A percentile compares a stretch with the other conserved stretches of the same genome.
These are phyloP conservation scores for Aegotheles bennettii DNA, from an alignment of 2,113 vertebrate species.

Conservation along the genomic window DNA sequence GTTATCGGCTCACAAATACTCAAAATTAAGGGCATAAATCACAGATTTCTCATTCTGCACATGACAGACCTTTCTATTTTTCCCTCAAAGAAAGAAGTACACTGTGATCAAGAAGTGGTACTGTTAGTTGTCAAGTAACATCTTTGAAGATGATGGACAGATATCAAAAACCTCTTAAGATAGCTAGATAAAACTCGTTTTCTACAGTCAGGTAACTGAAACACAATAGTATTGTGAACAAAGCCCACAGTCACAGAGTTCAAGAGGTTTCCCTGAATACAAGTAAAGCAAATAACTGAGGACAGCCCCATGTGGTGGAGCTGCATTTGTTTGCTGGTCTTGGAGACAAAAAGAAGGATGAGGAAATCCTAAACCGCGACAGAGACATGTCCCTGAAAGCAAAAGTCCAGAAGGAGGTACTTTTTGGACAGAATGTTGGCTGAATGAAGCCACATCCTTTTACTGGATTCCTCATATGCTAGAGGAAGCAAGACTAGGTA, in stretches of 20 bases:
- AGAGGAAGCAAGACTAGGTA: background rate
- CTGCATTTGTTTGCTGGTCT: background rate
- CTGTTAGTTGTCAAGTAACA: background rate
- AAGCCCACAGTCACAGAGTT: background rate
- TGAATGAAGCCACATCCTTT: background rate
- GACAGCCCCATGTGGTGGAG: accelerated
- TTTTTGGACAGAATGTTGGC: background rate
- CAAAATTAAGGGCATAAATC: background rate
- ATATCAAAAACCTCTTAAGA: background rate
- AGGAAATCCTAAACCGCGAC: background rate
- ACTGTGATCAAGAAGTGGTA: background rate
- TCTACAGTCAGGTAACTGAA: background rate
- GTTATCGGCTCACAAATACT: background rate
- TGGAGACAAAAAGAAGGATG: background rate
- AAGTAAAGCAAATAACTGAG: background rate
- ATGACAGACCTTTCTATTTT: background rate
- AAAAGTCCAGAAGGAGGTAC: background rate
- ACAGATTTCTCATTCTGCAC: background rate
- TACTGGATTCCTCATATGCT: background rate
- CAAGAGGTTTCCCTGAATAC: background rate
- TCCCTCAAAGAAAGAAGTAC: background rate
- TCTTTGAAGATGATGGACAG: background rate
- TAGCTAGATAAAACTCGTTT: background rate
- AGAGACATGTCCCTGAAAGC: background rate
- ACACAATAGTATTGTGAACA: background rate